Base-by-base conservation (phyloP, 1,140 invertebrate genomes). In the Hylaeus anthracinus region DNA sequence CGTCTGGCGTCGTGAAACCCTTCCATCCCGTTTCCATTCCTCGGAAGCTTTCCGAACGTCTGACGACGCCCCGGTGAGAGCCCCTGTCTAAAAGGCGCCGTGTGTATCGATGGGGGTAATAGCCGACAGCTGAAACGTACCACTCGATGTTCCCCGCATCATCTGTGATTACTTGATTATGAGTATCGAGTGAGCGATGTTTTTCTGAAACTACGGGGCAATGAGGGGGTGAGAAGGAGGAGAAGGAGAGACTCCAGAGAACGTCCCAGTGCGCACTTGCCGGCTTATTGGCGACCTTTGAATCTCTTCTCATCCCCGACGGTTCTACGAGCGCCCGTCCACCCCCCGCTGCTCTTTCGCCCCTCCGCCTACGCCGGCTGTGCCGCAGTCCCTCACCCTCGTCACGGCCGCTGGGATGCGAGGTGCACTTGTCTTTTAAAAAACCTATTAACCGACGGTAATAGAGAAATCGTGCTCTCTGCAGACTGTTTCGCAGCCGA, bases 121-220 rank as follows among this genome's bases (percentile, higher is more conserved):
- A 84, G 82, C 82, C 83, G 83, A 90, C 85, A 86, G 80, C 76
- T 88, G 86, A 86, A 88, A 89, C 84, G 87, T 84, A 75, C 82
- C 75, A 85, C 85, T 87, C 87, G 83, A 87, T 88, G 87, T 83
- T 83, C 82, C 26, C 79, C 83, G 82, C 84, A 86, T 89, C 86
- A 86, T 88, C 86, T 89, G 87, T 86, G 85, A 91, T 90, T 87
- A 90, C 89, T 89, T 88, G 82, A 90, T 91, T 88, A 90, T 89
- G 87, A 86, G 87, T 76, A 86, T 88, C 89, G 88, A 90, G 86
- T 82, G 81, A 82, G 64, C 86, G 80, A 78, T 73, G 72, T 77
- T 80, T 51, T 84, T 69, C 80, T 76, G 37, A 67, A 85, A 88
- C 73, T 64, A 45, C 64, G 26, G 26, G 26, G 26, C 26, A 26